Conservation (phyloP, 2,888 invertebrate species). For the Neelides folsomi region DNA sequence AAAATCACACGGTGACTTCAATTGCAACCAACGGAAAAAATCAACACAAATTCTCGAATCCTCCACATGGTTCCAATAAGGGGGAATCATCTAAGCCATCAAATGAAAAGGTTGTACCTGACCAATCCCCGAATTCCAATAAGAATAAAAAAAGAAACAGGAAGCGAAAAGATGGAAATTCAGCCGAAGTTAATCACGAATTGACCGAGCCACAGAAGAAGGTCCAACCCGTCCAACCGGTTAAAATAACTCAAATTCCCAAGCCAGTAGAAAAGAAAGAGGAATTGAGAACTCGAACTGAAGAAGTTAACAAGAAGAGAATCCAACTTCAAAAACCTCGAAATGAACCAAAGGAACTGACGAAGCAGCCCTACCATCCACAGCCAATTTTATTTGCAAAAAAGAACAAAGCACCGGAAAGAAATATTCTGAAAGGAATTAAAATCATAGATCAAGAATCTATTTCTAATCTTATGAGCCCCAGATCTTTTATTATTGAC, state of each 20-base stretch:
- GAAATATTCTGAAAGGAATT: neutral
- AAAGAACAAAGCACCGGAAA: neutral
- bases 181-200: neutral
- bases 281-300: neutral
- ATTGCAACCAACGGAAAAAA: no score
- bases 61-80: no score
- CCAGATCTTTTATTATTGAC: constrained; percentile 6
- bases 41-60: no score
- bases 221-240: neutral
- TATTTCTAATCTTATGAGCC: neutral
- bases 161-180: neutral
- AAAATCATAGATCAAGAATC: neutral
- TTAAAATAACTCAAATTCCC: neutral
- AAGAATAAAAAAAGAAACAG: neutral
- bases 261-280: neutral
- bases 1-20: no score
- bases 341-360: neutral
- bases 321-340: constrained; percentile 5
- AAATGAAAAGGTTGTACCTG: no score
- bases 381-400: neutral
- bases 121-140: neutral
- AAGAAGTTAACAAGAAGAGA: constrained; percentile 4
- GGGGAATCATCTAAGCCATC: no score
- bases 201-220: neutral
- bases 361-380: neutral